Evolutionary conservation across 1,140 invertebrate genomes (phyloP).

Genomic region (Cyclina sinensis): DNA sequence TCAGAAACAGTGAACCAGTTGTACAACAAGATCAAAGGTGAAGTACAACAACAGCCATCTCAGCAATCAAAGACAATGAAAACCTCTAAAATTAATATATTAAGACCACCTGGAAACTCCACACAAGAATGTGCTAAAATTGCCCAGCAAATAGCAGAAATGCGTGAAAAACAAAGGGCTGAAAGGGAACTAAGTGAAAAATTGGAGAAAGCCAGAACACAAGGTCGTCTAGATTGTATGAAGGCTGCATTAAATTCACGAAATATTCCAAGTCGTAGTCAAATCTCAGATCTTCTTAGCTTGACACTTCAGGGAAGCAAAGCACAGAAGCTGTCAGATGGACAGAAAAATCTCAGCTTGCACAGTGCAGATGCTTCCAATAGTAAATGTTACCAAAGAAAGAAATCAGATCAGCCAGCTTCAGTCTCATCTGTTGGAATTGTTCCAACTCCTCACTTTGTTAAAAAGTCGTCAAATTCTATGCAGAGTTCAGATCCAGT

Average conservation of each 20-base stretch:
- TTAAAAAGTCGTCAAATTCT: background rate
- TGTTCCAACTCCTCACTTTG: background rate
- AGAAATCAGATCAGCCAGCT: background rate
- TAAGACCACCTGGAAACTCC: conserved; percentile 45
- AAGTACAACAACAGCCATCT: background rate
- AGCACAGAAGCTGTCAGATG: background rate
- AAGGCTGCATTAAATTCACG: conserved; percentile 34
- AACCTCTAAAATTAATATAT: conserved; percentile 38
- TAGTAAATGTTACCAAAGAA: conserved; percentile 8
- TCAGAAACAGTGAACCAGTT: background rate
- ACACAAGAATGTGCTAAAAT: conserved; percentile 66
- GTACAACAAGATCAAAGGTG: conserved; percentile 10
- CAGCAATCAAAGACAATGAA: background rate
- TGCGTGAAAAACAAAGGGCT: conserved; percentile 56
- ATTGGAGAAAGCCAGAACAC: conserved; percentile 18
- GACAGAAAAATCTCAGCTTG: background rate
- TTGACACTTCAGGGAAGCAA: conserved; percentile 57
- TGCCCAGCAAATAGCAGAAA: conserved; percentile 61
- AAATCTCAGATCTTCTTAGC: conserved; percentile 52
- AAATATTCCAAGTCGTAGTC: conserved; percentile 50
- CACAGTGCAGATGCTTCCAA: background rate
- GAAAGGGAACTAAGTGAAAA: conserved; percentile 35
- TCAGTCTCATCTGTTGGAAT: conserved; percentile 1
- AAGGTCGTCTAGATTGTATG: conserved; percentile 46
- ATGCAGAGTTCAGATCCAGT: background rate